Base-by-base conservation (phyloP, 2,113 vertebrate species). In the Fregata magnificens region DNA sequence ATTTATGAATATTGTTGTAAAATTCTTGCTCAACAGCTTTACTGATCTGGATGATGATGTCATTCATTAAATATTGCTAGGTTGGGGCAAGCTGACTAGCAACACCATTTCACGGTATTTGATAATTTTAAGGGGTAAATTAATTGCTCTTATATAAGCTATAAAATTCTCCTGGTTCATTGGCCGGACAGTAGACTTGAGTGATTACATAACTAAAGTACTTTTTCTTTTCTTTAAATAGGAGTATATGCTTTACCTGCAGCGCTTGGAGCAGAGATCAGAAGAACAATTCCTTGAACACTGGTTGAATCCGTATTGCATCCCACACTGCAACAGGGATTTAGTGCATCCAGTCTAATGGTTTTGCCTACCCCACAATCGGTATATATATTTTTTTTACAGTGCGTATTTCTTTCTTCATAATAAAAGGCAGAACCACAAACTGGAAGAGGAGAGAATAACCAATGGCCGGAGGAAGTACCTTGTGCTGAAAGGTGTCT, bases 221-320 rank as follows among this genome's bases (percentile, higher is more conserved):
- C 9, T 16, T 40, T 45, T 58, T 61, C 6, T 82, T 95, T 85
- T 93, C 62, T 97, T 91, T 67, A 26, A 76, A 53, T 89, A 99
- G 99, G 99, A 99, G 81, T 98, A 99, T 85, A 93, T 99, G 98
- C 96, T 99, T 83, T 95, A 99, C 94, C 98, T 99, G 93, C 99
- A 99, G 94, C 96, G 31, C 78, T 96, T 99, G 98, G 99, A 99
- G 80, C 99, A 98, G 93, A 97, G 98, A 38, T 97, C 99, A 10
- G 99, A 99, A 96, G 99, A 99, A 95, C 99, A 99, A 74, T 99
- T 99, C 96, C 73, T 99, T 96, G 99, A 99, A 86, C 96, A 99
- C 94, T 99, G 99, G 99, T 53, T 99, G 97, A 99, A 99, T 91
- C 99, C 99, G 6, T 98, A 99, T 86, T 99, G 99, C 92, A 93